These are phyloP conservation scores for Cherax quadricarinatus DNA, from an alignment of 1,140 invertebrate species.

Conservation along the genomic window DNA sequence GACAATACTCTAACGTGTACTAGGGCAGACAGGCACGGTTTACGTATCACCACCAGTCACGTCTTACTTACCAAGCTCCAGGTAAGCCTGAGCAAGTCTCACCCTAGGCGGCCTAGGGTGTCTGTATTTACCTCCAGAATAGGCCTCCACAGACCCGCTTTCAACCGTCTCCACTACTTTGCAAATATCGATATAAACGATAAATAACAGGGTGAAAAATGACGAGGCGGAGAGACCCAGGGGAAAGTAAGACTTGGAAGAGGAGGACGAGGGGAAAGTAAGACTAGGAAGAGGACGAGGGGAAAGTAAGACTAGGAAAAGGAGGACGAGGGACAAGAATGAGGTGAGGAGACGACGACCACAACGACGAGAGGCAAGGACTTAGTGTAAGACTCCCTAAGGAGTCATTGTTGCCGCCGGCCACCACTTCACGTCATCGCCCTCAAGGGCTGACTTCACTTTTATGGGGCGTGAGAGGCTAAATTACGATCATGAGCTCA, in stretches of 20 bases:
- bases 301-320: no score
- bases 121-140: conserved; percentile 3
- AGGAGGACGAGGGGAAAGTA: no score
- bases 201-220: not conserved
- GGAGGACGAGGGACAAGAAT: not conserved
- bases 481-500: conserved; percentile 16
- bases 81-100: no score
- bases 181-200: conserved; percentile 9
- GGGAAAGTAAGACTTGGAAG: no score
- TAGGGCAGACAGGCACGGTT: no score
- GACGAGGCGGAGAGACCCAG: not conserved
- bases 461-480: conserved; percentile 5
- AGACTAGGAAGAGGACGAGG: no score
- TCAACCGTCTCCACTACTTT: not conserved
- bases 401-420: not conserved
- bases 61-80: no score
- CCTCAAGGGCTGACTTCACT: conserved; percentile 9
- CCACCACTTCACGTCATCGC: not conserved
- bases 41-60: no score
- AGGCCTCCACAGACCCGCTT: not conserved
- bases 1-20: no score
- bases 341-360: not conserved
- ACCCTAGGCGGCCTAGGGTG: not conserved
- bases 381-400: not conserved
- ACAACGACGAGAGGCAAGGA: not conserved